Evolutionary conservation across 2,113 vertebrate genomes (phyloP).

Genomic region (Xiphophorus hellerii): DNA sequence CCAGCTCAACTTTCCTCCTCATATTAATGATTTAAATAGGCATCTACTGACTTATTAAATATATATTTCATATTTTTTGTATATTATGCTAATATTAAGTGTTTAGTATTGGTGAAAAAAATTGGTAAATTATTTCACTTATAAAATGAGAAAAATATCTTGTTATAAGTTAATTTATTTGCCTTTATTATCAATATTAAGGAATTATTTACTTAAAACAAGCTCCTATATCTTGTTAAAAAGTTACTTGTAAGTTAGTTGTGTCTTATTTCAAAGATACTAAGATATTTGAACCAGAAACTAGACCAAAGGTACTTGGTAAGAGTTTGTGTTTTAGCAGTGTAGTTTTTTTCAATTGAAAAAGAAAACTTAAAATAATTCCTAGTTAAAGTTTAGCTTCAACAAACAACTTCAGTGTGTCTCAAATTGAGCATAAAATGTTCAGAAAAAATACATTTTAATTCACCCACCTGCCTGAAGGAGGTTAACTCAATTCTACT

Average conservation of each 20-base stretch:
- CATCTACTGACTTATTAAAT: not conserved
- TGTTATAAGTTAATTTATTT: too few relatives aligned
- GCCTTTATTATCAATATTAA: too few relatives aligned
- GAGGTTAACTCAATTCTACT: not conserved
- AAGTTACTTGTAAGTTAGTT: too few relatives aligned
- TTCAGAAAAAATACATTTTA: not conserved
- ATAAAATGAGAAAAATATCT: too few relatives aligned
- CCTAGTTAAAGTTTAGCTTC: too few relatives aligned
- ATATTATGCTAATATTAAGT: not conserved
- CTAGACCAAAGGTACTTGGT: too few relatives aligned
- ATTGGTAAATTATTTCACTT: too few relatives aligned
- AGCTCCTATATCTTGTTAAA: too few relatives aligned
- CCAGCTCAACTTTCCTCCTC: conserved; percentile 6
- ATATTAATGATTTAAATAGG: not conserved
- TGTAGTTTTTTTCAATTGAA: not conserved
- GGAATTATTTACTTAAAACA: too few relatives aligned
- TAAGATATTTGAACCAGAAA: too few relatives aligned
- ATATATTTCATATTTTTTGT: not conserved
- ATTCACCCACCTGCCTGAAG: not conserved
- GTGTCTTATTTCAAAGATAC: too few relatives aligned
- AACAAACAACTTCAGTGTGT: not conserved
- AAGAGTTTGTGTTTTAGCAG: not conserved
- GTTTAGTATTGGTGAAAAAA: too few relatives aligned
- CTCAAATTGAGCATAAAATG: not conserved
- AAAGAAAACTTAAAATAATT: not conserved